phyloP scores from a whole-genome alignment of 2,888 invertebrate genomes.

The Epinotia nisella region DNA sequence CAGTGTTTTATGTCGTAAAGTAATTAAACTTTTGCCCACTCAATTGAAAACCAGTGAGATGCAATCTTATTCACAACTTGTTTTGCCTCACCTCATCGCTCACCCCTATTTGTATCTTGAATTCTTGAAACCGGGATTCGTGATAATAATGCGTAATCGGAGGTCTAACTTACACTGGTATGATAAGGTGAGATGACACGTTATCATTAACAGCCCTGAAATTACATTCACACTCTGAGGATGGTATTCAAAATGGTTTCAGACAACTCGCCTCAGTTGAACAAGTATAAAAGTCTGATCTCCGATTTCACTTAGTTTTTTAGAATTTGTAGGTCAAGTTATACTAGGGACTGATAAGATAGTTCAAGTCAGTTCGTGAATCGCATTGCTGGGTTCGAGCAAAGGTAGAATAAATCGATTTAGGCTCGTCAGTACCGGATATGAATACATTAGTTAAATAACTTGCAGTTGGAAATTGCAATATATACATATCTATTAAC shows the following conservation, averaged over 20 bases:
- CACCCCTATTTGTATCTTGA: too few species aligned
- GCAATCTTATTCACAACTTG: too few species aligned
- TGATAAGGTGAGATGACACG: too few species aligned
- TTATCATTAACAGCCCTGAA: not conserved
- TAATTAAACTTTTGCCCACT: not conserved
- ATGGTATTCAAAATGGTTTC: not conserved
- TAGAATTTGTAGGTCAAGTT: not conserved
- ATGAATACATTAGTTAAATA: conserved; percentile 37
- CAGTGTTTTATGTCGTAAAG: not conserved
- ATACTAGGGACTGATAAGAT: not conserved
- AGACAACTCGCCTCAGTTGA: not conserved
- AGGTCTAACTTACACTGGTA: too few species aligned
- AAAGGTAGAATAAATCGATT: conserved; percentile 32
- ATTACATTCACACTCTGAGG: conserved; percentile 1
- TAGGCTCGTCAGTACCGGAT: conserved; percentile 40
- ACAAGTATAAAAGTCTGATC: not conserved
- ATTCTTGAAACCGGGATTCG: too few species aligned
- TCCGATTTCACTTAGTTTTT: not conserved
- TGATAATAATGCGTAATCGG: too few species aligned
- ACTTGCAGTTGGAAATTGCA: conserved; percentile 33
- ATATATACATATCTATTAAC: not conserved
- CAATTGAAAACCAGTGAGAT: conserved; percentile 8
- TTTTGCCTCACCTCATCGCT: too few species aligned
- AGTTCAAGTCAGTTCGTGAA: conserved; percentile 5
- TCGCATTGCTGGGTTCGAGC: conserved; percentile 1